A percentile compares a stretch with the other conserved stretches of the same genome.
Conservation (phyloP, 2,797 vertebrate genomes). For the Channa striata region DNA sequence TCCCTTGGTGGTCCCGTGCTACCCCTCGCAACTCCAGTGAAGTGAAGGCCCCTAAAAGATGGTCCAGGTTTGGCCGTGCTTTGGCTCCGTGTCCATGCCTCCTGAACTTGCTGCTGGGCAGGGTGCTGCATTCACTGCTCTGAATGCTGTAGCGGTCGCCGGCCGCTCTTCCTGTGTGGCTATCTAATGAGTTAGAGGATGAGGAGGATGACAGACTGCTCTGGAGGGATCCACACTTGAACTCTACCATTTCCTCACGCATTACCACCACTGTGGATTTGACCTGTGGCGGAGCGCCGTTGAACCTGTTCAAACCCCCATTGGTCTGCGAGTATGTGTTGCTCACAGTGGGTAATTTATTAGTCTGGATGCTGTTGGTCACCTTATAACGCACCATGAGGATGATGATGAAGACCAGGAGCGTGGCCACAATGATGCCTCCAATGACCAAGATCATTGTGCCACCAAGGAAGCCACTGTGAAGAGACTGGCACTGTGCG, state of each 20-base stretch:
- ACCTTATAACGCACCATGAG: slow-evolving; percentile 98
- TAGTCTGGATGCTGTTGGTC: slow-evolving; percentile 85
- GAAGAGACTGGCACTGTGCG: slow-evolving; percentile 94
- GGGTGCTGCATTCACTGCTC: slow-evolving; percentile 86
- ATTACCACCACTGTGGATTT: slow-evolving; percentile 92
- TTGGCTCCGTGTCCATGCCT: slow-evolving; percentile 82
- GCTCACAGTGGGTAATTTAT: slow-evolving; percentile 89
- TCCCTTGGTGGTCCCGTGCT: slow-evolving; percentile 86
- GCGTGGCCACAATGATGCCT: slow-evolving; percentile 94
- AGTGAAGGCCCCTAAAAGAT: slow-evolving; percentile 94
- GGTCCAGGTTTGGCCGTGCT: slow-evolving; percentile 90
- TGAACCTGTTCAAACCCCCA: slow-evolving; percentile 86
- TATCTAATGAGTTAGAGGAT: slow-evolving; percentile 90
- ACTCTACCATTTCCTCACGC: slow-evolving; percentile 90
- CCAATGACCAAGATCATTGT: slow-evolving; percentile 98
- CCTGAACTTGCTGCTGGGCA: slow-evolving; percentile 90
- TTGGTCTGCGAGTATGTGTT: slow-evolving; percentile 96
- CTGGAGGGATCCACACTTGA: slow-evolving; percentile 88
- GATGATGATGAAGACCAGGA: slow-evolving; percentile 96
- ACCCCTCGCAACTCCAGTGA: slow-evolving; percentile 93
- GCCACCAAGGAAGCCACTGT: slow-evolving; percentile 95
- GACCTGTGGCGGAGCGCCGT: slow-evolving; percentile 85
- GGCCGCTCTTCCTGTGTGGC: slow-evolving; percentile 72
- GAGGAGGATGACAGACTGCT: slow-evolving; percentile 91
- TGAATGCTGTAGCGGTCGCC: slow-evolving; percentile 86